These are phyloP conservation scores for Artibeus lituratus DNA, from an alignment of 2,797 vertebrate genomes.

Conservation along the genomic window DNA sequence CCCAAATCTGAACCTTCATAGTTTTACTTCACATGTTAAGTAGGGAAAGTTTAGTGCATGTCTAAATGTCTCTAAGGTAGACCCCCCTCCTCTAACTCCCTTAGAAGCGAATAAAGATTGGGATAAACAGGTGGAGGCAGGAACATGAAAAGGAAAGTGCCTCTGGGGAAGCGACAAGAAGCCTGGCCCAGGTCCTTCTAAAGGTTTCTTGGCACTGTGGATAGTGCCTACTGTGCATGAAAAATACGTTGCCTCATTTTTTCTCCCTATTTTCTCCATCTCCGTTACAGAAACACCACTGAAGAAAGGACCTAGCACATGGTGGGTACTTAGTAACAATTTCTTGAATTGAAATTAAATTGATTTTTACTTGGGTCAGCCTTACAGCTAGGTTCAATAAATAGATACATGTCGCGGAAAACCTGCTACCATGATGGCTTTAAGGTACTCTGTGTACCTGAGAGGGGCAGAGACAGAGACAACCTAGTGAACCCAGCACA, in stretches of 20 bases:
- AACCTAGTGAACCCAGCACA: neutral
- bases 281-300: neutral
- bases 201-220: neutral
- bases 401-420: neutral
- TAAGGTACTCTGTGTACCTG: neutral
- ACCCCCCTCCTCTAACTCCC: neutral
- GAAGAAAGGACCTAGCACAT: neutral
- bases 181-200: neutral
- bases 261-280: neutral
- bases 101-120: neutral
- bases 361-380: neutral
- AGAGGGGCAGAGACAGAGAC: neutral
- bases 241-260: neutral
- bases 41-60: slow-evolving; percentile 2
- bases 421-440: neutral
- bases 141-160: neutral
- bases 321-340: neutral
- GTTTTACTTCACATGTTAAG: neutral
- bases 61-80: slow-evolving; percentile 5
- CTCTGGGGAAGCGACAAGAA: neutral
- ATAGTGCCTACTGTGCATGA: neutral
- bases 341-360: slow-evolving; percentile 16
- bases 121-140: neutral
- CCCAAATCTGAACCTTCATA: neutral
- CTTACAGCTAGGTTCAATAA: neutral